These are phyloP conservation scores for Pica pica DNA, from an alignment of 2,113 vertebrate genomes.

Conservation along the genomic window DNA sequence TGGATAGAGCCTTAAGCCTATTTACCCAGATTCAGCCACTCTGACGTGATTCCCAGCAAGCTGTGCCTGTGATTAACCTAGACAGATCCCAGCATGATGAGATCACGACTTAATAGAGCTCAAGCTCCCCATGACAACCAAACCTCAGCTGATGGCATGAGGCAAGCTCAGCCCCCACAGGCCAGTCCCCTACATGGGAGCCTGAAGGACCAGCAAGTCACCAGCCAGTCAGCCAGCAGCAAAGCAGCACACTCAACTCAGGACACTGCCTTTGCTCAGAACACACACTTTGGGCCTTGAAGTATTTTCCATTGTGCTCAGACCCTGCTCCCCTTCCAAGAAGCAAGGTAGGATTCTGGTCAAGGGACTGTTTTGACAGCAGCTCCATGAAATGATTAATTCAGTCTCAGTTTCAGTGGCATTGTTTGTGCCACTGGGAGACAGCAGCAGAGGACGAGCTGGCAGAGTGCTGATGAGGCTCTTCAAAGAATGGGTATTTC, in stretches of 20 bases:
- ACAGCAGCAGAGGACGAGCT: background rate
- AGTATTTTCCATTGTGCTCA: background rate
- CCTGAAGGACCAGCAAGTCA: background rate
- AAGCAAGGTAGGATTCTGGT: background rate
- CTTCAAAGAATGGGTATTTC: background rate
- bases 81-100: background rate
- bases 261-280: background rate
- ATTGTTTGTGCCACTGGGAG: background rate
- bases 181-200: background rate
- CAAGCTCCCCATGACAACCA: conserved; percentile 31
- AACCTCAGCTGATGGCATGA: background rate
- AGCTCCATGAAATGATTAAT: background rate
- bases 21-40: conserved; percentile 13
- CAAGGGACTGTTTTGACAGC: background rate
- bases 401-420: background rate
- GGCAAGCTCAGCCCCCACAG: background rate
- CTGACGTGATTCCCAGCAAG: background rate
- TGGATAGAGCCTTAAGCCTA: background rate
- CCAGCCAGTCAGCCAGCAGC: background rate
- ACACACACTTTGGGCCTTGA: background rate
- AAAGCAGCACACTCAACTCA: background rate
- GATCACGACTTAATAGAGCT: conserved; percentile 29
- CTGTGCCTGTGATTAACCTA: conserved; percentile 9
- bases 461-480: background rate
- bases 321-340: background rate